Evolutionary conservation across 2,888 invertebrate genomes (phyloP), one percentile per base, ranked within the genome.

Genomic region (Embidobia sp.): DNA sequence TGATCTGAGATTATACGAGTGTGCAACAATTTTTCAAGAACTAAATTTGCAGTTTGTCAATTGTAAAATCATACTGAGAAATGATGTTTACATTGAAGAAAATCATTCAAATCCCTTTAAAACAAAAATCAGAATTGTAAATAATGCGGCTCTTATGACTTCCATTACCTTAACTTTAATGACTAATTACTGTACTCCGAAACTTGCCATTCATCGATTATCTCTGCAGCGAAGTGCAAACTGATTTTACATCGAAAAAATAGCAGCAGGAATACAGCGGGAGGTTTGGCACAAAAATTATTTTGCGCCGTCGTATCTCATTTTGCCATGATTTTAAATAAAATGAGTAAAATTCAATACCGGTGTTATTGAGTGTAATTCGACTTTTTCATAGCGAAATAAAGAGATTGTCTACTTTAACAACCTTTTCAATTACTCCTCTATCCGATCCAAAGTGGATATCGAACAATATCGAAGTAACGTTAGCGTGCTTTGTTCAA

Each of bases 381-480:
- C 61, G 55, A 55, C 55, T 67, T 70, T 70, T 70, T 55, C 55
- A 59, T 59, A 37, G 37, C 59, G 64, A 66, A 61, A 53, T 37
- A 51, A 77, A 77, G 67, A 69, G 55, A 77, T 57, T 73, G 67
- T 73, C 73, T 64, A 57, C 69, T 73, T 73, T 77, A 67, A 77
- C 67, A 69, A 69, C 67, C 73, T 77, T 77, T 73, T 73, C 73
- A 73, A 73, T 73, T 63, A 77, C 77, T 67, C 27, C 35, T 73
- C 72, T 51, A 64, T 63, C 59, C 59, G 66, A 77, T 77, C 64
- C 77, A 72, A 77, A 77, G 70, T 72, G 70, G 77, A 77, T 77
- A 77, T 66, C 70, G 77, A 73, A 77, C 73, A 73, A 77, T 77
- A 77, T 73, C 73, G 73, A 57, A 51, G 73, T 63, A 77, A 51